Evolutionary conservation across 2,113 vertebrate species (phyloP).

Genomic region (Hippoglossus stenolepis): DNA sequence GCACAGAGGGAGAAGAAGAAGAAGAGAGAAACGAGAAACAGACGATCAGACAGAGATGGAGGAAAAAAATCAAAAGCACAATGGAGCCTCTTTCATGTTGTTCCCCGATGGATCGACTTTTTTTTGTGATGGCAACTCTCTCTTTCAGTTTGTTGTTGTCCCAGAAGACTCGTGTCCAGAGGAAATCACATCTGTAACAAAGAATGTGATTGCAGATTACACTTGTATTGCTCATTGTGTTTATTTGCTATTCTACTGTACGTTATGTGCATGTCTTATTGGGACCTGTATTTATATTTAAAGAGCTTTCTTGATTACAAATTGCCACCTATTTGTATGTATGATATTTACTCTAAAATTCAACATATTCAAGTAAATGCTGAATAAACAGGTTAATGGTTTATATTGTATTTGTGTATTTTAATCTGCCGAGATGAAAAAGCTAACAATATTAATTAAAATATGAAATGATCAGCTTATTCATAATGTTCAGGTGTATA

Average conservation of each 20-base stretch:
- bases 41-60: slow-evolving; percentile 11
- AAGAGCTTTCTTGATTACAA: slow-evolving; percentile 30
- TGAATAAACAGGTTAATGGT: not conserved
- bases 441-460: too few relatives aligned
- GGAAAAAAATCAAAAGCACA: not conserved
- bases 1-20: not conserved
- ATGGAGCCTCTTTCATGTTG: slow-evolving; percentile 17
- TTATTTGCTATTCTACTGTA: not conserved
- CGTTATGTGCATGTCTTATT: too few relatives aligned
- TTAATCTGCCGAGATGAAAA: too few relatives aligned
- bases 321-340: slow-evolving; percentile 12
- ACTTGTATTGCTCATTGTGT: not conserved
- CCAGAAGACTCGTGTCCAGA: slow-evolving; percentile 18
- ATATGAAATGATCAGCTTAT: too few relatives aligned
- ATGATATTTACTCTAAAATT: not conserved
- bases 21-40: not conserved
- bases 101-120: slow-evolving; percentile 2
- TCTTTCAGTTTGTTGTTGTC: slow-evolving; percentile 19
- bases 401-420: too few relatives aligned
- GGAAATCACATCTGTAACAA: slow-evolving; percentile 9
- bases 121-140: slow-evolving; percentile 2
- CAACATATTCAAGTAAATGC: not conserved
- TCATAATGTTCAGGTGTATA: too few relatives aligned
- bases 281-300: not conserved
- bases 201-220: slow-evolving; percentile 34